Base-by-base conservation (phyloP, 2,797 vertebrate genomes). In the Sitta carolinensis region DNA sequence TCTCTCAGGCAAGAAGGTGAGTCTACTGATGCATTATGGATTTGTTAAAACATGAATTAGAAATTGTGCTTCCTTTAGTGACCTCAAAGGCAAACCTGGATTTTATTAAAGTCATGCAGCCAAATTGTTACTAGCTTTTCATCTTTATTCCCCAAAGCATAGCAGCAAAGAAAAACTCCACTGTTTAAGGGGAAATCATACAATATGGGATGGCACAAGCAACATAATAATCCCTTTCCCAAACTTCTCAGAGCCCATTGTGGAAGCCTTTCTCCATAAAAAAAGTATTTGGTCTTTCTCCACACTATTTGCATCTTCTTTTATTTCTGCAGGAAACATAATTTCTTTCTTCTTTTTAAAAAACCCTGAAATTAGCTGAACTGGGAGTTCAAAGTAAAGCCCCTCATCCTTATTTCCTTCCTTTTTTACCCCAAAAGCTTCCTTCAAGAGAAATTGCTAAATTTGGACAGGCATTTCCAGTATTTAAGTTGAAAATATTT, bases 21-120 rank as follows among this genome's bases (percentile, higher is more conserved):
- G 30, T 76, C 94, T 94, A 81, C 77, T 94, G 90, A 93, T 97
- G 87, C 93, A 97, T 97, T 97, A 95, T 94, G 91, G 89, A 96
- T 97, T 94, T 92, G 69, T 82, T 95, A 93, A 94, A 95, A 87
- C 88, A 94, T 95, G 95, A 96, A 96, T 97, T 95, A 95, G 93
- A 96, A 95, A 95, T 85, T 89, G 72, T 79, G 75, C 70, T 95
- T 93, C 92, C 95, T 93, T 88, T 87, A 90, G 79, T 75, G 89
- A 95, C 91, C 94, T 96, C 91, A 92, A 91, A 94, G 74, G 75
- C 94, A 92, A 97, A 87, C 59, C 84, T 96, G 93, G 92, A 84
- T 91, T 97, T 94, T 96, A 96, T 97, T 97, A 95, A 96, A 95
- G 86, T 87, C 90, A 72, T 38, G 57, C 57, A 82, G 89, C 85